These are phyloP conservation scores for Ptilorrhoa leucosticta DNA, from an alignment of 2,113 vertebrate species.

Conservation along the genomic window DNA sequence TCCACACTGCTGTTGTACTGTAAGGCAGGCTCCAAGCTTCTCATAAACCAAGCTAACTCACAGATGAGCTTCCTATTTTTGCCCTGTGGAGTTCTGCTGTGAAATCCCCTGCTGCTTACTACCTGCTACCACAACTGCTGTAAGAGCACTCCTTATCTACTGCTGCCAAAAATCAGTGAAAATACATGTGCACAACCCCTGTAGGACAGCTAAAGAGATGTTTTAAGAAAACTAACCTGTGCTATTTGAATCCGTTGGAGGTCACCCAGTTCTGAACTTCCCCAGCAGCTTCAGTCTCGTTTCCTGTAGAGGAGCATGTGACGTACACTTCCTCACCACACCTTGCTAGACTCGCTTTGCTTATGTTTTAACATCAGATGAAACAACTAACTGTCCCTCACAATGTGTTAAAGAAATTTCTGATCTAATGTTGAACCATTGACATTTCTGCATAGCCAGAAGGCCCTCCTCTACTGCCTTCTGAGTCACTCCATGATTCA, in stretches of 20 bases:
- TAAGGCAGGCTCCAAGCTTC: background rate
- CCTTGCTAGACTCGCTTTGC: constrained; percentile 40
- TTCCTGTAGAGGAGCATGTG: constrained; percentile 73
- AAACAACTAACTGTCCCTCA: background rate
- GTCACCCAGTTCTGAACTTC: constrained; percentile 44
- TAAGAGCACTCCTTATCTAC: background rate
- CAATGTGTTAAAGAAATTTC: background rate
- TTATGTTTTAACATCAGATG: constrained; percentile 8
- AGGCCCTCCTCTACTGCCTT: background rate
- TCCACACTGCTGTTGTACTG: background rate
- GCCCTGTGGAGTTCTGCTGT: background rate
- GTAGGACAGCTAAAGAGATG: background rate
- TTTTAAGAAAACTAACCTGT: constrained; percentile 69
- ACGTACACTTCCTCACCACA: constrained; percentile 72
- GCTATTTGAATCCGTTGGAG: constrained; percentile 26
- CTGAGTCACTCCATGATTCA: constrained; percentile 33
- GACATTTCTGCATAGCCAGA: background rate
- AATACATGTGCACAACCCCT: background rate
- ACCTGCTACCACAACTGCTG: background rate
- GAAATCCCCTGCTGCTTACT: accelerated
- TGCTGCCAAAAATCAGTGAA: background rate
- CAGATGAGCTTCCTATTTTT: background rate
- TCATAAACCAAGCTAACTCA: background rate
- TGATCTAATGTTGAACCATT: background rate
- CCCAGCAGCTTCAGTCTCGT: constrained; percentile 46